These are phyloP conservation scores for Acleris emargana DNA, from an alignment of 2,888 invertebrate species.

Conservation along the genomic window DNA sequence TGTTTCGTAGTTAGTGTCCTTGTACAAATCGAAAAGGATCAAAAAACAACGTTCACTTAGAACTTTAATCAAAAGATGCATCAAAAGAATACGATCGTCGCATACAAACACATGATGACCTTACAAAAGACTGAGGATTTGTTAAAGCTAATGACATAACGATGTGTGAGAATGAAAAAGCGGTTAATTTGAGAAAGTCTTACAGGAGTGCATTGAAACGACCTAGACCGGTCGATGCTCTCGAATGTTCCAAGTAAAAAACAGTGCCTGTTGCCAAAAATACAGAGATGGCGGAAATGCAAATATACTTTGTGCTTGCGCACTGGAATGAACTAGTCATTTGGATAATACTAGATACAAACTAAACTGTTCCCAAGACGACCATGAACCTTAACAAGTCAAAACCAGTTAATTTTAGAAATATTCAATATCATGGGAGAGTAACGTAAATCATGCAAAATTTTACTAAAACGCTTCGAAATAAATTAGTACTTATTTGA, in stretches of 20 bases:
- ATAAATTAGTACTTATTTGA: too few relatives aligned
- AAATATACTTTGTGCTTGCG: conserved; percentile 5
- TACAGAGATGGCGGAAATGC: conserved; percentile 29
- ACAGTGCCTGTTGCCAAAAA: conserved; percentile 45
- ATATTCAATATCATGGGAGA: too few relatives aligned
- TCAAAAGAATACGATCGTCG: background rate
- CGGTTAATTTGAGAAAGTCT: background rate
- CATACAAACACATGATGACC: background rate
- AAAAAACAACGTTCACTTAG: too few relatives aligned
- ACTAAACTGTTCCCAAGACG: too few relatives aligned
- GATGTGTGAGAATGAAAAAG: conserved; percentile 11
- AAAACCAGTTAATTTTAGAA: too few relatives aligned
- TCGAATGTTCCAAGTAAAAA: conserved; percentile 45
- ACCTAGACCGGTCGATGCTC: conserved; percentile 54
- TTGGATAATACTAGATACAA: background rate
- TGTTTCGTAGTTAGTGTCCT: too few relatives aligned
- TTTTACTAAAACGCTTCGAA: too few relatives aligned
- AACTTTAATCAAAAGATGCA: too few relatives aligned
- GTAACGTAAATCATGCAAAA: too few relatives aligned
- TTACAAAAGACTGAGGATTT: conserved; percentile 1
- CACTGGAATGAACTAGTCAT: conserved; percentile 16
- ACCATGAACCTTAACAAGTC: too few relatives aligned
- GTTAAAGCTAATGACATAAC: conserved; percentile 15
- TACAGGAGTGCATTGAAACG: conserved; percentile 42
- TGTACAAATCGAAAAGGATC: too few relatives aligned